Percentiles rank a stretch among this genome's conserved stretches.
phyloP scores from a whole-genome alignment of 1,140 invertebrate species.

The Subanguina moxae region DNA sequence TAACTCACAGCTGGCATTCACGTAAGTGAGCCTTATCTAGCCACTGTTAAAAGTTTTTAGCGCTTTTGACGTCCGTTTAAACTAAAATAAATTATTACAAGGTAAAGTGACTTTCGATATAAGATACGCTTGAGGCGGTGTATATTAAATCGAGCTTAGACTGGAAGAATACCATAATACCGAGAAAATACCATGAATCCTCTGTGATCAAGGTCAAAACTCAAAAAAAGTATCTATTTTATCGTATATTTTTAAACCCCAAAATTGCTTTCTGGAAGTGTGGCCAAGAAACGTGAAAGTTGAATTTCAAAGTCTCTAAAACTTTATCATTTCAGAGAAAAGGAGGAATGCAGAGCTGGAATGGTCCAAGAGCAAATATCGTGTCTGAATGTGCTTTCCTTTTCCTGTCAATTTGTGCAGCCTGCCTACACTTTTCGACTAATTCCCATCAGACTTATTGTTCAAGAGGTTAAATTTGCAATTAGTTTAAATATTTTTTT shows the following conservation, averaged over 20 bases:
- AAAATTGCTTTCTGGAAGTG: constrained; percentile 6
- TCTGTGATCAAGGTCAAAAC: too few species aligned
- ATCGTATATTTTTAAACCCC: constrained; percentile 11
- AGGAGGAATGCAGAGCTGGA: constrained; percentile 48
- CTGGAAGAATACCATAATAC: too few species aligned
- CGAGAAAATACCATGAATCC: too few species aligned
- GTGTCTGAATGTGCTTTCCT: constrained; percentile 42
- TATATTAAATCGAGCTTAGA: too few species aligned
- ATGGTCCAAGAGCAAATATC: constrained; percentile 49
- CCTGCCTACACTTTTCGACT: constrained; percentile 43
- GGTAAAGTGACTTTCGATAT: too few species aligned
- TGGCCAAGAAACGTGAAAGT: neutral
- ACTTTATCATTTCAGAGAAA: constrained; percentile 44
- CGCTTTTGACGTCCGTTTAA: neutral
- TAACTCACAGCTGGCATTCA: constrained; percentile 21
- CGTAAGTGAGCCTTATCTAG: neutral
- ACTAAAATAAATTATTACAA: neutral
- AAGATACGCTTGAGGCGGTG: too few species aligned
- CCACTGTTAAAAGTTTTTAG: neutral
- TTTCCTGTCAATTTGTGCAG: constrained; percentile 50
- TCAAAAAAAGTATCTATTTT: constrained; percentile 10
- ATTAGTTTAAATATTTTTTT: neutral
- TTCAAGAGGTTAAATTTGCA: constrained; percentile 33
- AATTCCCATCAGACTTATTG: constrained; percentile 46
- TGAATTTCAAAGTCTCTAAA: too few species aligned